Evolutionary conservation across 2,888 invertebrate species (phyloP), one percentile per base, ranked within the genome.

Genomic region (Dryobotodes eremita): DNA sequence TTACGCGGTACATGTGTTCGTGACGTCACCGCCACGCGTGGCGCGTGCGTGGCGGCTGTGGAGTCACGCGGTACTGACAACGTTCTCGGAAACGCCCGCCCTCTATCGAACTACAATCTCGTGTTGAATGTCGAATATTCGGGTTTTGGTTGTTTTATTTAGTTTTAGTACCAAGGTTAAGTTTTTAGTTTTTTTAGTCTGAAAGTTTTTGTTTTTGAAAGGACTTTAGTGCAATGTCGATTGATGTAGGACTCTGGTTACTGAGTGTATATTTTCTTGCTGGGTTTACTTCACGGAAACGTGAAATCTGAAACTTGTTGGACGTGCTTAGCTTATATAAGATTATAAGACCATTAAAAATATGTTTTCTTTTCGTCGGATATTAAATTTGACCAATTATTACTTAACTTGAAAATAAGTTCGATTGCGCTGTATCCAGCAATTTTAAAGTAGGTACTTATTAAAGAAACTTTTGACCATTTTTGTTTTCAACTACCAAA

Each of bases 1-100:
- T 71, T 70, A 46, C 84, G 74, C 61, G 81, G 73, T 75, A 83
- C 87, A 86, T 88, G 90, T 89, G 85, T 79, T 88, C 75, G 73
- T 83, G 80, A 79, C 74, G 80, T 79, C 77, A 80, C 77, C 75
- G 85, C 83, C 85, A 86, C 85, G 85, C 83, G 85, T 85, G 83
- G 87, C 89, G 90, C 90, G 91, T 90, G 89, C 86, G 89, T 80
- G 86, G 86, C 81, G 89, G 79, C 74, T 89, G 91, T 89, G 88
- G 82, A 79, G 89, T 82, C 88, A 84, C 91, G 90, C 86, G 87
- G 86, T 76, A 92, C 93, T 92, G 92, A 87, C 72, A 50, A 64
- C 78, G 73, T 61, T 66, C 73, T 61, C 55, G 77, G 31, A 62
- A 62, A 77, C 75, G 68, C 77, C 61, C 72, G 80, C 86, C 86